Base-by-base conservation (phyloP, 2,888 invertebrate genomes). In the Microplitis deprimator region DNA sequence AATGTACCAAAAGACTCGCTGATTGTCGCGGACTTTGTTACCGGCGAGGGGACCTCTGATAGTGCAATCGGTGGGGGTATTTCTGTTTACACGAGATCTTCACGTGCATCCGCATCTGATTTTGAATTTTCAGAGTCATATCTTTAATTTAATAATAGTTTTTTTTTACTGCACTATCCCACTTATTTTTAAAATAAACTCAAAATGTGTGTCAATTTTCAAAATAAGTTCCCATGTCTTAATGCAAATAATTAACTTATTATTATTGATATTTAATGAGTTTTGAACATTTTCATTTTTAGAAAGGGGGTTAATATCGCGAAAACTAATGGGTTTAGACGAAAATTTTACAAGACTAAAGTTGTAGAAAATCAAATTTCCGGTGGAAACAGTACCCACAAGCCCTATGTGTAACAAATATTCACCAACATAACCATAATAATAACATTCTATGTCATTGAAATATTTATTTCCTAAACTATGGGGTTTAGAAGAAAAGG, bases 101-200 rank as follows among this genome's bases (percentile, higher is more conserved):
- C 95, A 81, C 93, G 95, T 85, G 95, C 95, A 88, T 96, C 95
- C 89, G 95, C 95, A 90, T 96, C 96, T 80, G 96, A 96, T 91
- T 93, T 95, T 87, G 96, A 96, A 90, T 96, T 96, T 90, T 96
- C 96, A 82, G 96, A 96, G 90, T 96, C 96, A 88, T 96, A 96
- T 91, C 92, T 96, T 87, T 96, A 92, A 29, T 29, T 29, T 29
- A 90, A 82, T 79, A 68, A 39, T n/a, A 65, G 50, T 41, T 41
- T 16, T 68, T 39, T n/a, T 41, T 40, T 40, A 41, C 38, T 67
- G 38, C 62, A 20, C 16, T 62, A 13, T 29, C 29, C 13, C 4
- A 10, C 20, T 67, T 17, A 17, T 41, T 40, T 10, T 40, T 40
- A 50, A 6, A 6, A 40, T 29, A 29, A 29, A 29, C 29, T 29